Base-by-base conservation (phyloP, 2,888 invertebrate species). In the Anthrax anthrax region DNA sequence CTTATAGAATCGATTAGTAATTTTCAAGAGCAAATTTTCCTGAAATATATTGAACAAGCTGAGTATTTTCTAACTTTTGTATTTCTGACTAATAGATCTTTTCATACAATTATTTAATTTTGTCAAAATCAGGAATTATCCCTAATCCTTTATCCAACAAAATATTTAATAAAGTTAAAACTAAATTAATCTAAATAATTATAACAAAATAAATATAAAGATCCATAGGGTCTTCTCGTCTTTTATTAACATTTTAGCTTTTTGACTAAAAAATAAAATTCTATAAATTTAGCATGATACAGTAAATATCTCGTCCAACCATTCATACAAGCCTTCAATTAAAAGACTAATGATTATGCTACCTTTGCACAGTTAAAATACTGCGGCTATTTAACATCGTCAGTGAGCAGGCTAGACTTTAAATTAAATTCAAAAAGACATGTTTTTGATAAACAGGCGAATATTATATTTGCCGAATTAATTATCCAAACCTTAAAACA, bases 221-320 rank as follows among this genome's bases (percentile, higher is more conserved):
- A 75, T 81, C 77, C 77, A 79, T 76, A 80, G 80, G 80, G 80
- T 82, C 81, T 81, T 80, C 76, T 81, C 78, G 80, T 81, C 80
- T 76, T 72, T 73, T 73, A 74, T 73, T 60, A 46, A 49, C 52
- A 80, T 75, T 73, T 76, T 72, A 77, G 73, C 73, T 74, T 80
- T 80, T 80, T 80, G 53, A 76, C 69, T 72, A 64, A 71, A 70
- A 72, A 69, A 68, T 70, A 64, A 75, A 76, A 63, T 76, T 77
- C 56, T 66, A 70, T 64, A 60, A 65, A 56, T 63, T 66, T 70
- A 69, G n/a, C 58, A 70, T 72, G 54, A 67, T 78, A 79, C 74
- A 78, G 73, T 60, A 61, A 65, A 72, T 75, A 73, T 74, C 58
- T 78, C 75, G 76, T 81, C 64, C 66, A 77, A 75, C 76, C 81